These are phyloP conservation scores for Callospermophilus lateralis DNA, from an alignment of 2,113 vertebrate species.

Conservation along the genomic window DNA sequence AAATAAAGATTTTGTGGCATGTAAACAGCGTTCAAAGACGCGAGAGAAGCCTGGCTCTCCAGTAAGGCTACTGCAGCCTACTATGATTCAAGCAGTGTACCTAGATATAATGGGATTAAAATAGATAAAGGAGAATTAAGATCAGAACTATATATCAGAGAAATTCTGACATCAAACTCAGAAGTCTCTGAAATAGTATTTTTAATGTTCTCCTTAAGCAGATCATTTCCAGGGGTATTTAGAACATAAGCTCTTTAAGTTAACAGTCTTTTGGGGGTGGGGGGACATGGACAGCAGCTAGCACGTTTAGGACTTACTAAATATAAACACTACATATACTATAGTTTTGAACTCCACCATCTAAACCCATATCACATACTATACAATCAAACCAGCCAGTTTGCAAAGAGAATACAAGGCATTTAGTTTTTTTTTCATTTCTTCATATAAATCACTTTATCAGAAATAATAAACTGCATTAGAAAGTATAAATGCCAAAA, in stretches of 20 bases:
- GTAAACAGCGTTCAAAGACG: background rate
- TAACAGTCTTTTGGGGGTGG: background rate
- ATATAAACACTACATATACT: background rate
- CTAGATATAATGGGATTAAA: background rate
- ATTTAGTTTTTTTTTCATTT: constrained; percentile 10
- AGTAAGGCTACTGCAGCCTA: background rate
- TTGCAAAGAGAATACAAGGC: background rate
- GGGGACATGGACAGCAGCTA: background rate
- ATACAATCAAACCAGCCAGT: background rate
- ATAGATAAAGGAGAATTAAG: background rate
- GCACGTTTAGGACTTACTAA: constrained; percentile 32
- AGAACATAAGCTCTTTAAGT: constrained; percentile 38
- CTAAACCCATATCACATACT: background rate
- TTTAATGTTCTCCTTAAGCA: background rate
- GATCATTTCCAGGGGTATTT: constrained; percentile 16
- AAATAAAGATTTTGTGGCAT: background rate
- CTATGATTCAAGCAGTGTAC: background rate
- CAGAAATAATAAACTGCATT: constrained; percentile 24
- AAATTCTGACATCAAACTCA: constrained; percentile 29
- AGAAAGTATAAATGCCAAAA: constrained; percentile 21
- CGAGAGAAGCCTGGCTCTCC: background rate
- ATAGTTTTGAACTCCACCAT: constrained; percentile 29
- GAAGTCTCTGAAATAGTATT: background rate
- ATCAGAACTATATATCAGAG: background rate
- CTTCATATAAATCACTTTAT: constrained; percentile 27